A percentile compares a stretch with the other conserved stretches of the same genome.
Evolutionary conservation across 1,140 invertebrate genomes (phyloP).

Genomic region (Anastrepha ludens): DNA sequence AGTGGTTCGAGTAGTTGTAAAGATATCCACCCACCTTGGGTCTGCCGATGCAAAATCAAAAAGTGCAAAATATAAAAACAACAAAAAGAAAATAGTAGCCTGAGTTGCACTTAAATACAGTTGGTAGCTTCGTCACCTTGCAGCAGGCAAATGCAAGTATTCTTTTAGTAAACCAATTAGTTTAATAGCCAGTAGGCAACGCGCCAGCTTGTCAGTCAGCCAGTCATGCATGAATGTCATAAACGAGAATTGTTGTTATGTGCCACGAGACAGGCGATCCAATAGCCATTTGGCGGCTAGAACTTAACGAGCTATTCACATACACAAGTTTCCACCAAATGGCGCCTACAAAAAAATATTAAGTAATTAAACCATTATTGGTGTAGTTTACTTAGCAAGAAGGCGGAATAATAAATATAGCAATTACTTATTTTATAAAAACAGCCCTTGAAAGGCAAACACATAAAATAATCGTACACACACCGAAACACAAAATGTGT

Average conservation of each 20-base stretch:
- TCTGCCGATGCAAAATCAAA: too few species aligned
- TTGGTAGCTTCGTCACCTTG: not conserved
- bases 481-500: not conserved
- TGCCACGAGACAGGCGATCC: not conserved
- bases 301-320: not conserved
- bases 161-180: not conserved
- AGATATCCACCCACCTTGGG: too few species aligned
- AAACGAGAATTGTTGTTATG: not conserved
- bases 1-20: not conserved
- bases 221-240: conserved; percentile 11
- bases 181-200: conserved; percentile 5
- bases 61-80: too few species aligned
- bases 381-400: not conserved
- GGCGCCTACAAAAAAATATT: not conserved
- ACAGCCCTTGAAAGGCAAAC: conserved; percentile 2
- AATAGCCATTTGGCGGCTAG: not conserved
- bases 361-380: conserved; percentile 38
- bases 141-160: not conserved
- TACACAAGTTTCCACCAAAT: not conserved
- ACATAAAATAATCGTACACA: too few species aligned
- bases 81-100: too few species aligned
- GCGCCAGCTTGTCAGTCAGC: not conserved
- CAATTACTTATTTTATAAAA: conserved; percentile 3
- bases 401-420: not conserved
- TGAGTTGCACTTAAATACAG: not conserved